These are phyloP conservation scores for Panzeria rudis DNA, from an alignment of 2,888 invertebrate species.

Conservation along the genomic window DNA sequence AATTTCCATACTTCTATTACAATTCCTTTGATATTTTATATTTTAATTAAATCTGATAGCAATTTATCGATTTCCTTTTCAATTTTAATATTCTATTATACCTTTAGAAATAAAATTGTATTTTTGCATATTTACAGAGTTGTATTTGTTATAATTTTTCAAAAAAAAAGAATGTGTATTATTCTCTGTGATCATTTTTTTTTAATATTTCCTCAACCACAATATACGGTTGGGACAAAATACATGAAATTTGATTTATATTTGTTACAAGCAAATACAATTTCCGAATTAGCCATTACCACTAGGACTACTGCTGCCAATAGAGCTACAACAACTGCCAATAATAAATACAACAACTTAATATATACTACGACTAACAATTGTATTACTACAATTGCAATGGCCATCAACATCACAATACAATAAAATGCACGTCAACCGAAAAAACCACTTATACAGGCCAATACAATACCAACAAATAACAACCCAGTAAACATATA, in stretches of 20 bases:
- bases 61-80: conserved; percentile 70
- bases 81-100: conserved; percentile 58
- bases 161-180: conserved; percentile 24
- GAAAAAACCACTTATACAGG: conserved; percentile 56
- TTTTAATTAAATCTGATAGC: conserved; percentile 70
- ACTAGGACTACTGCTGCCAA: conserved; percentile 29
- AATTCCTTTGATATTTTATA: conserved; percentile 23
- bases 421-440: conserved; percentile 62
- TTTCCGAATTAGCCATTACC: conserved; percentile 72
- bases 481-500: neutral
- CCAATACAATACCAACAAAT: conserved; percentile 43
- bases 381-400: conserved; percentile 50
- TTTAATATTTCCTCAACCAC: conserved; percentile 45
- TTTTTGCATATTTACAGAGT: conserved; percentile 10
- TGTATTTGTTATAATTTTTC: conserved; percentile 48
- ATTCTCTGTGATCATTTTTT: conserved; percentile 4
- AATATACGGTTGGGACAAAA: conserved; percentile 60
- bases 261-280: conserved; percentile 72
- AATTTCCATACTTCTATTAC: conserved; percentile 1
- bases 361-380: conserved; percentile 12
- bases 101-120: conserved; percentile 39
- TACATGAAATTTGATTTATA: conserved; percentile 72
- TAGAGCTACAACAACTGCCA: conserved; percentile 41
- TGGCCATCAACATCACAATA: conserved; percentile 64
- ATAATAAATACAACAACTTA: conserved; percentile 35